Conservation (phyloP, 1,140 invertebrate species). For the Brachionus asplanchnoidis region DNA sequence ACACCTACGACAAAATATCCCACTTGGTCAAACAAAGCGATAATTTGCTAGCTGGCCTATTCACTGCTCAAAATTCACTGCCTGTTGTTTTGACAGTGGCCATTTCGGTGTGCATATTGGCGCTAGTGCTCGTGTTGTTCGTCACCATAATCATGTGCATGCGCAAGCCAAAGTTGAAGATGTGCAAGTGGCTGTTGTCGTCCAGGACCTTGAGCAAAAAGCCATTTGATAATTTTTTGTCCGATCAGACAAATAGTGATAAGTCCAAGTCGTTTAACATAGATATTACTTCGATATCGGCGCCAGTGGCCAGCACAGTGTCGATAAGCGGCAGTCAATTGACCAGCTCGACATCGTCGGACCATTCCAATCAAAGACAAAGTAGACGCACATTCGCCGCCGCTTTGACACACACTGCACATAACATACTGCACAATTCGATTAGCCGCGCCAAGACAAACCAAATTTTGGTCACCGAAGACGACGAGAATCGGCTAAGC, state of each 20-base stretch:
- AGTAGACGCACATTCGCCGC: conserved; percentile 8
- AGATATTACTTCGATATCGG: conserved; percentile 33
- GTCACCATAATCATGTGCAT: neutral
- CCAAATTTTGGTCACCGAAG: conserved; percentile 31
- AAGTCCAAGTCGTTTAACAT: conserved; percentile 7
- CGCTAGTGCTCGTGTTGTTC: neutral
- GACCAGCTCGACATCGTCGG: neutral
- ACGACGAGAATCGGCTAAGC: neutral
- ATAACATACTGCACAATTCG: neutral
- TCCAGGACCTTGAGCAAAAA: neutral
- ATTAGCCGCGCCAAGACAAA: neutral
- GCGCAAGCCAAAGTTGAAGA: neutral
- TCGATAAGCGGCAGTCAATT: conserved; percentile 4
- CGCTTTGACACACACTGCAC: neutral
- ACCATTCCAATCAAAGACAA: neutral
- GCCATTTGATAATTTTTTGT: neutral
- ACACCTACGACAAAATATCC: conserved; percentile 37
- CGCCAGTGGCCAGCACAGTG: conserved; percentile 25
- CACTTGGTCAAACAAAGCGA: neutral
- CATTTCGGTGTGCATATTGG: neutral
- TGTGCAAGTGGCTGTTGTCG: conserved; percentile 9
- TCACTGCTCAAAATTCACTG: neutral
- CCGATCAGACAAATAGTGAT: neutral
- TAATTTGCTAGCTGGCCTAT: neutral
- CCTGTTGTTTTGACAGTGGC: neutral